Conservation (phyloP, 2,888 invertebrate genomes). For the Panopea generosa region DNA sequence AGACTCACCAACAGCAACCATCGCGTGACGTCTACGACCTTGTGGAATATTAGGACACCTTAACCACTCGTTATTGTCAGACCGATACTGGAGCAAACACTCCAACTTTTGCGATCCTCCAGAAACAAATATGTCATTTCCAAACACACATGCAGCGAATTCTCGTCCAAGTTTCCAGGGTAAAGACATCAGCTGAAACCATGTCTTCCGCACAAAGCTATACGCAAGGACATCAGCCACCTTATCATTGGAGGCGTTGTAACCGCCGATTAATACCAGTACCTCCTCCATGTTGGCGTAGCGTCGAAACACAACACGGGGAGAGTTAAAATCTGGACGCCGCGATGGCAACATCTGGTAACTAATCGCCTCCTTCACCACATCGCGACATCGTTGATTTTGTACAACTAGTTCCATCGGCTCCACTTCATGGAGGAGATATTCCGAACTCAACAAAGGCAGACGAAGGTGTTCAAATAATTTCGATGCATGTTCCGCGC, state of each 20-base stretch:
- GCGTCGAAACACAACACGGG: conserved; percentile 65
- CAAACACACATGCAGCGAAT: conserved; percentile 69
- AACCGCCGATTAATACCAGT: conserved; percentile 70
- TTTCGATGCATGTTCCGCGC: conserved; percentile 86
- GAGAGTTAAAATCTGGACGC: conserved; percentile 69
- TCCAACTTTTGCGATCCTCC: conserved; percentile 73
- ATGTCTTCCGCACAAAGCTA: conserved; percentile 64
- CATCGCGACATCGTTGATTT: conserved; percentile 67
- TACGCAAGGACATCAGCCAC: conserved; percentile 72
- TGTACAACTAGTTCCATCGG: conserved; percentile 67
- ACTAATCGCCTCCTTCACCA: conserved; percentile 73
- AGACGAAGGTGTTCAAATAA: conserved; percentile 74
- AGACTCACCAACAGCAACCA: conserved; percentile 74
- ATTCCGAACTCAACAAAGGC: conserved; percentile 73
- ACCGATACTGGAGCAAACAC: conserved; percentile 65
- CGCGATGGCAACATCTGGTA: conserved; percentile 74
- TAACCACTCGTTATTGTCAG: conserved; percentile 71
- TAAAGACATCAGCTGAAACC: conserved; percentile 69
- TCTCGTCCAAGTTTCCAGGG: conserved; percentile 69
- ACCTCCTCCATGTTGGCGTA: conserved; percentile 72
- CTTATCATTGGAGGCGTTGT: conserved; percentile 68
- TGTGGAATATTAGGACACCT: conserved; percentile 67
- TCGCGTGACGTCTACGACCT: conserved; percentile 72
- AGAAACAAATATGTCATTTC: conserved; percentile 73
- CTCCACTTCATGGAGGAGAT: conserved; percentile 71